Base-by-base conservation (phyloP, 2,888 invertebrate species). In the Micropterix aruncella region DNA sequence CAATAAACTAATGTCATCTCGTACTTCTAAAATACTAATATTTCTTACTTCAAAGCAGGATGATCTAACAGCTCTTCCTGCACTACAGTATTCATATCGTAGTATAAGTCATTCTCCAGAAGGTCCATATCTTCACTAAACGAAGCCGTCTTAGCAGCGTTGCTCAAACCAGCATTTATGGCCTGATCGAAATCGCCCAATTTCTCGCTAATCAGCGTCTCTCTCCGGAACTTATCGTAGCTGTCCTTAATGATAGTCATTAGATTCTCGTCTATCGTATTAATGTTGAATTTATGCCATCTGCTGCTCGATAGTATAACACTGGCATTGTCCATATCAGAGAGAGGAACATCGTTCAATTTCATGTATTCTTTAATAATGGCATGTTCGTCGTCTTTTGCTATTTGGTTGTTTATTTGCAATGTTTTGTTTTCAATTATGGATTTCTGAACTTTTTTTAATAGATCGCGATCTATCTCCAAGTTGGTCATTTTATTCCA, bases 221-320 rank as follows among this genome's bases (percentile, higher is more conserved):
- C 63, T 50, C 63, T 69, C 48, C 64, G 59, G 57, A 71, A 71
- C 54, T 67, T 69, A 51, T 67, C 67, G 52, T 70, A 71, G 50
- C 71, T 71, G 41, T 70, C 65, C 48, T 67, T 70, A 5, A 70
- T 60, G 55, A 58, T 60, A 46, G 67, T 60, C 49, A 67, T 27
- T 5, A 27, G 27, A 7, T 27, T 27, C 7, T 27, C 27, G 12
- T 27, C 27, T 7, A 27, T 27, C 12, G 5, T 12, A 5, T 12
- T 27, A 27, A 27, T 5, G 27, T 27, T 12, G 12, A 7, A 27
- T 5, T 27, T 27, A 27, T 27, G 27, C 27, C 27, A 27, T 27
- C 27, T 27, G 27, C 27, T 27, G 12, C 7, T 27, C 27, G 5
- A 7, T 27, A 27, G 27, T 5, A 12, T 7, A 7, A 27, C 12